phyloP scores from a whole-genome alignment of 2,113 vertebrate species.

The Carassius auratus region DNA sequence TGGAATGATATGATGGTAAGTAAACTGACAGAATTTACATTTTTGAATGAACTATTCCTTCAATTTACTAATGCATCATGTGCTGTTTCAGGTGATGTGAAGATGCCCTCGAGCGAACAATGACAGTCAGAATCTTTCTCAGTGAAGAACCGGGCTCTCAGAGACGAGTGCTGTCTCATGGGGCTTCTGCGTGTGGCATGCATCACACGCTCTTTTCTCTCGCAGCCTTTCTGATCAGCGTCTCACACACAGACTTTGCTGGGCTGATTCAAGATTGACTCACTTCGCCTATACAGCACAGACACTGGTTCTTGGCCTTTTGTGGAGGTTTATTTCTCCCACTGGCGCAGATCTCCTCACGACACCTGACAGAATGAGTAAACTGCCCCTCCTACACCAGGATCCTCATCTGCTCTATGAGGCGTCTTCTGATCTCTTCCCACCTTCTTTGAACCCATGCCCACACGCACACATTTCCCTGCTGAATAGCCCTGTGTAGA shows the following conservation, averaged over 20 bases:
- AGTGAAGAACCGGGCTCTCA: slow-evolving; percentile 20
- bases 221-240: slow-evolving; percentile 6
- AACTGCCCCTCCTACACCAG: slow-evolving; percentile 53
- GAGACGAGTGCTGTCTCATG: slow-evolving; percentile 30
- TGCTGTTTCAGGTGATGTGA: not conserved
- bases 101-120: slow-evolving; percentile 14
- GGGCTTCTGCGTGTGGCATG: slow-evolving; percentile 8
- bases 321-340: slow-evolving; percentile 13
- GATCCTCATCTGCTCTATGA: slow-evolving; percentile 38
- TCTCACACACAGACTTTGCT: slow-evolving; percentile 40
- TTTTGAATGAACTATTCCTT: not conserved
- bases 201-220: slow-evolving; percentile 8
- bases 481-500: not conserved
- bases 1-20: not conserved
- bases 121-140: slow-evolving; percentile 25
- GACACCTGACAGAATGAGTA: slow-evolving; percentile 49
- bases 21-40: not conserved
- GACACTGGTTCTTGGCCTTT: slow-evolving; percentile 32
- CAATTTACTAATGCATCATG: not conserved
- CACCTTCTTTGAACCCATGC: slow-evolving; percentile 14
- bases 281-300: slow-evolving; percentile 27
- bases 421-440: slow-evolving; percentile 22
- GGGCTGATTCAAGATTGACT: slow-evolving; percentile 56
- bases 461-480: slow-evolving; percentile 17
- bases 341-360: slow-evolving; percentile 32